phyloP scores from a whole-genome alignment of 2,888 invertebrate genomes.

The Colletes collaris region DNA sequence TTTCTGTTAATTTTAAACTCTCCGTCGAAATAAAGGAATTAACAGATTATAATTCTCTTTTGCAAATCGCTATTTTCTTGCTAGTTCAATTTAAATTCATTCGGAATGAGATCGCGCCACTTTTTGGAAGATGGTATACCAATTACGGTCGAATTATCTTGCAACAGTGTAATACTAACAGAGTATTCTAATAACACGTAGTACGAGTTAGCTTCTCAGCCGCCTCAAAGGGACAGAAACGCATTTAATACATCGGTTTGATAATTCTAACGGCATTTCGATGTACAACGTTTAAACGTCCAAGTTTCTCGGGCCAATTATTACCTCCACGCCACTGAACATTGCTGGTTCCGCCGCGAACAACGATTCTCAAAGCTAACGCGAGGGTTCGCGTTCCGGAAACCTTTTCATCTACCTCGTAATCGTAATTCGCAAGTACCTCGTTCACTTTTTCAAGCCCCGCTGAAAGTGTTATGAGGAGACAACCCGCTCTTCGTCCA shows the following conservation, averaged over 20 bases:
- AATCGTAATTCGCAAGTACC: conserved; percentile 51
- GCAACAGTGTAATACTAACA: too few species aligned
- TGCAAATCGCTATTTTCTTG: too few species aligned
- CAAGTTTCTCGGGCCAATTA: conserved; percentile 58
- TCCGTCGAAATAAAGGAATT: too few species aligned
- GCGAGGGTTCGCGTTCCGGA: conserved; percentile 25
- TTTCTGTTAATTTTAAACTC: too few species aligned
- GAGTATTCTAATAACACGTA: too few species aligned
- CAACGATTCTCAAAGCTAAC: conserved; percentile 57
- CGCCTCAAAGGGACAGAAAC: background rate
- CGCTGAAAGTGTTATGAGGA: conserved; percentile 33
- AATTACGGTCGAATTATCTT: too few species aligned
- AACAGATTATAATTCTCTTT: too few species aligned
- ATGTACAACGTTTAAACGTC: conserved; percentile 49
- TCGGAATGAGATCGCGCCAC: too few species aligned
- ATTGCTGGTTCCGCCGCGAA: conserved; percentile 26
- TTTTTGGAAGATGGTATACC: too few species aligned
- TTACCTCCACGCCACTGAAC: conserved; percentile 47
- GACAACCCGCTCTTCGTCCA: background rate
- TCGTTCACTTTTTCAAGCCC: conserved; percentile 41
- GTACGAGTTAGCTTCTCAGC: too few species aligned
- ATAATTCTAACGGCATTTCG: conserved; percentile 22
- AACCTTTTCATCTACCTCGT: conserved; percentile 41
- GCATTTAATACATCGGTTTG: conserved; percentile 14
- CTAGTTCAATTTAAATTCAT: too few species aligned